Evolutionary conservation across 2,113 vertebrate genomes (phyloP), one percentile per base, ranked within the genome.

Genomic region (Oreochromis tanganicae): DNA sequence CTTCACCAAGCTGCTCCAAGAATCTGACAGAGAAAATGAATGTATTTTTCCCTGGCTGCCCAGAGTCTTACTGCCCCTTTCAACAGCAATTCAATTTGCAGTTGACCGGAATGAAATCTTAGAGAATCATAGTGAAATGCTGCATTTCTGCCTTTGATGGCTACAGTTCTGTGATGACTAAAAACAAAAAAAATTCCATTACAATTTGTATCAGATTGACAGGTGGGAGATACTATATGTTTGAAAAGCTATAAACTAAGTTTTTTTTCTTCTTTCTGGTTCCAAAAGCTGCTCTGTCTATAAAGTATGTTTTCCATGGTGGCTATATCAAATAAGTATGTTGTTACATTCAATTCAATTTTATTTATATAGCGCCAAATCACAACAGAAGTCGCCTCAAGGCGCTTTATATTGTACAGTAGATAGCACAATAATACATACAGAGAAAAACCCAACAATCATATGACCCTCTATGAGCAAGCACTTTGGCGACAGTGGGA

Each of bases 21-120:
- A 88, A 85, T 78, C 83, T 84, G 85, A 89, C 55, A 82, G 21
- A 56, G 57, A 82, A 90, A 86, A 88, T 90, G 6, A 80, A 86
- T 81, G 83, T 34, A 80, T 50, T 87, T 89, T 90, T 57, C 5
- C 1, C 46, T 21, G 7, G 36, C 56, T 86, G 84, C 57, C 87
- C 90, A 68, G 48, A 87, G 12, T 54, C 75, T 79, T 73, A 81
- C 24, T 89, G 61, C 43, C 52, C 63, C 87, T 85, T 86, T 91
- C 85, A 91, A 57, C 61, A 61, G 50, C 80, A 29, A 84, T 91
- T 89, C 85, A 88, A 66, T 91, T 86, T 92, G 86, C 81, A 78
- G 78, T 86, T 86, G 48, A 86, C 85, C 68, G 13, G 81, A 85
- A 85, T 88, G 68, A 84, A 38, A 12, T 38, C 46, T 57, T 57